Evolutionary conservation across 2,113 vertebrate genomes (phyloP).

Genomic region (Trogon melanurus): DNA sequence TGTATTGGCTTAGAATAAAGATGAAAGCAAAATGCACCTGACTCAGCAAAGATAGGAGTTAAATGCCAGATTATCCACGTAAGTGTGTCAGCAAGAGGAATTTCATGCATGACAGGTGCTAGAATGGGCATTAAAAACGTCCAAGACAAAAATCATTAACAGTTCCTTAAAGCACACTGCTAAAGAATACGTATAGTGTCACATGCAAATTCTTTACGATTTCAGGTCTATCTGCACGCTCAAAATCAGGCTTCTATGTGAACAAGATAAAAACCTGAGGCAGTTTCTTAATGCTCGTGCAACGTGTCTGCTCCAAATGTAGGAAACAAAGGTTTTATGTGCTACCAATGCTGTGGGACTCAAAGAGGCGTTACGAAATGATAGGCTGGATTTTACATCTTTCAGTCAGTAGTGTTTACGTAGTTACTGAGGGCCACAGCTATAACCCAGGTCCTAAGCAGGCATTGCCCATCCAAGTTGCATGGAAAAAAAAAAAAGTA

Average conservation of each 20-base stretch:
- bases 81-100: neutral
- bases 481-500: neutral
- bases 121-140: neutral
- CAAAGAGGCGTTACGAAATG: neutral
- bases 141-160: neutral
- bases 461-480: neutral
- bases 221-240: neutral
- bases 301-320: neutral
- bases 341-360: neutral
- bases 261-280: neutral
- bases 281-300: neutral
- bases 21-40: slow-evolving; percentile 32
- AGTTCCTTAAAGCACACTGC: neutral
- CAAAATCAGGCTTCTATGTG: neutral
- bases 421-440: neutral
- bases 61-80: slow-evolving; percentile 16
- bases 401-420: neutral
- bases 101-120: neutral
- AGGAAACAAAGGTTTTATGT: neutral
- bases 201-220: neutral
- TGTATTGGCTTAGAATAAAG: neutral
- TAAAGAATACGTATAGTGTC: neutral
- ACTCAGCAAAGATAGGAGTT: slow-evolving; percentile 12
- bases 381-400: neutral
- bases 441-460: neutral